These are phyloP conservation scores for Nesoenas mayeri DNA, from an alignment of 2,113 vertebrate genomes.

Conservation along the genomic window DNA sequence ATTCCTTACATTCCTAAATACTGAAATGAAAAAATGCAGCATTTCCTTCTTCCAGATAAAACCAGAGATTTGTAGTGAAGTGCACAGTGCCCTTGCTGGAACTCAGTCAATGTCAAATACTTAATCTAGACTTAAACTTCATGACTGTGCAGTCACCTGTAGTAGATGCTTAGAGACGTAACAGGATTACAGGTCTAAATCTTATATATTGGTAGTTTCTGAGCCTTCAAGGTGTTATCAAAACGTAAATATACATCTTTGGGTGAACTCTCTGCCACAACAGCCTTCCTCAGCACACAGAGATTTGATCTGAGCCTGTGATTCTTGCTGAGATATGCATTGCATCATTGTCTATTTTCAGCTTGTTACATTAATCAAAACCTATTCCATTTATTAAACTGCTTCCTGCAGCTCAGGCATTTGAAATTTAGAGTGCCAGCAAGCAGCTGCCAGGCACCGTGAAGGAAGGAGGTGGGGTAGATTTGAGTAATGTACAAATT, in stretches of 20 bases:
- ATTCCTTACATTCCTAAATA: neutral
- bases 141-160: constrained; percentile 50
- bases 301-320: constrained; percentile 25
- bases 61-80: neutral
- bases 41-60: neutral
- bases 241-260: constrained; percentile 52
- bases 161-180: constrained; percentile 17
- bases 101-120: constrained; percentile 19
- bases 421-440: constrained; percentile 74
- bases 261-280: constrained; percentile 1
- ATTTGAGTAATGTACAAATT: constrained; percentile 74
- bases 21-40: neutral
- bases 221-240: constrained; percentile 44
- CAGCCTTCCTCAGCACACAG: constrained; percentile 10
- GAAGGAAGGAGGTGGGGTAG: constrained; percentile 69
- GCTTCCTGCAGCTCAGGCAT: constrained; percentile 74
- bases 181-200: constrained; percentile 48
- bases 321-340: constrained; percentile 72
- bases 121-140: constrained; percentile 38
- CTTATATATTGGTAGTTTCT: constrained; percentile 17
- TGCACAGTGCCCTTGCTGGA: neutral
- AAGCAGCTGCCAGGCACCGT: constrained; percentile 70
- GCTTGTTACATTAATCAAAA: constrained; percentile 80
- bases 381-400: constrained; percentile 76
- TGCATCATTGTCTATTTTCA: constrained; percentile 79